A percentile compares a stretch with the other conserved stretches of the same genome.
phyloP scores from a whole-genome alignment of 1,140 invertebrate species.

The Drosophila asahinai region DNA sequence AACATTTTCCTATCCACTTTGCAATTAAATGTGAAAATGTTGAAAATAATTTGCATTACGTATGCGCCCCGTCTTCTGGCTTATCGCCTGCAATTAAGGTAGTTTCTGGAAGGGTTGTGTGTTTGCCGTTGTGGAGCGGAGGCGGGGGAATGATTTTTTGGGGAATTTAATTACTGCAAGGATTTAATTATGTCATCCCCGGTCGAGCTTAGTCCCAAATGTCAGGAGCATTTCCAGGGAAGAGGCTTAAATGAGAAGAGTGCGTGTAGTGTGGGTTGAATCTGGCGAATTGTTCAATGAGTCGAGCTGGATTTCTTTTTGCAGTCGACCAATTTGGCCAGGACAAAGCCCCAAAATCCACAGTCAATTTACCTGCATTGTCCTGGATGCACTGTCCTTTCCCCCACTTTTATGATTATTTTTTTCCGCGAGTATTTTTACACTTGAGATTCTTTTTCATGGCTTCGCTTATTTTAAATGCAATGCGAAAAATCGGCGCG shows the following conservation, averaged over 20 bases:
- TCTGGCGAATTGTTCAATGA: slow-evolving; percentile 64
- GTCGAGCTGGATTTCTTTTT: slow-evolving; percentile 47
- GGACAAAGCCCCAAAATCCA: slow-evolving; percentile 57
- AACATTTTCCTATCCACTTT: slow-evolving; percentile 34
- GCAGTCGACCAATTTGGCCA: slow-evolving; percentile 56
- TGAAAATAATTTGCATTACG: slow-evolving; percentile 82
- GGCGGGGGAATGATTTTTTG: slow-evolving; percentile 66
- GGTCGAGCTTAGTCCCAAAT: slow-evolving; percentile 15
- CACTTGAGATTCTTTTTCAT: slow-evolving; percentile 68
- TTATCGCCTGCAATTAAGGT: slow-evolving; percentile 85
- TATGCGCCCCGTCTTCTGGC: slow-evolving; percentile 68
- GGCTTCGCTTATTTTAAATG: slow-evolving; percentile 71
- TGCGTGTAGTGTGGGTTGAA: slow-evolving; percentile 7
- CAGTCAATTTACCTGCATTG: slow-evolving; percentile 83
- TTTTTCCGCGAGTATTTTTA: slow-evolving; percentile 43
- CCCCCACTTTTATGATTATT: slow-evolving; percentile 5
- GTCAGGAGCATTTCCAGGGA: background rate
- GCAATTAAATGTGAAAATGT: slow-evolving; percentile 85
- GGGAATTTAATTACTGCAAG: slow-evolving; percentile 85
- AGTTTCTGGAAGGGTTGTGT: slow-evolving; percentile 61
- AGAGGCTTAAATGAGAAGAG: background rate
- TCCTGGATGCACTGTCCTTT: slow-evolving; percentile 38
- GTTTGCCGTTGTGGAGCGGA: slow-evolving; percentile 4
- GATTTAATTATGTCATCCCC: slow-evolving; percentile 84
- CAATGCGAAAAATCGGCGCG: slow-evolving; percentile 68